Conservation (phyloP, 2,797 vertebrate genomes). For the Glossophaga mutica region DNA sequence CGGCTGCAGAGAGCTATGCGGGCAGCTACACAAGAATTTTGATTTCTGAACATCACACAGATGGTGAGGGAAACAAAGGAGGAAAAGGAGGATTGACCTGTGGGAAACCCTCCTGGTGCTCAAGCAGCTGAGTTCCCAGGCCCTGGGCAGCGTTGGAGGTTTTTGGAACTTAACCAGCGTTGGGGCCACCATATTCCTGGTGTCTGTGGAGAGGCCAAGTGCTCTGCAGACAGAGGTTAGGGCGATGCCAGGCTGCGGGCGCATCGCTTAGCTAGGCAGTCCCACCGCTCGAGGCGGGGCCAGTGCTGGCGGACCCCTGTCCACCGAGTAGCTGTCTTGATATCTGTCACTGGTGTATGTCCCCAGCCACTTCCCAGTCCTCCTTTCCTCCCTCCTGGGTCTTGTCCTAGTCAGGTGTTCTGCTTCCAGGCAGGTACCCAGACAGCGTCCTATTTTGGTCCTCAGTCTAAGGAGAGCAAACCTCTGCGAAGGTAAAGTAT, state of each 20-base stretch:
- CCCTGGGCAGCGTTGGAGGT: neutral
- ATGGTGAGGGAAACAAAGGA: neutral
- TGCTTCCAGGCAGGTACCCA: slow-evolving; percentile 56
- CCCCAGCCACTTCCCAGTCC: slow-evolving; percentile 22
- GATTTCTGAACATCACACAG: neutral
- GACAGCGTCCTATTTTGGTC: slow-evolving; percentile 64
- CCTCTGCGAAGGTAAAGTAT: neutral
- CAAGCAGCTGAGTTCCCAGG: neutral
- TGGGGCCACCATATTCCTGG: neutral
- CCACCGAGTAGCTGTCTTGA: neutral
- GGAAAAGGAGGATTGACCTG: neutral
- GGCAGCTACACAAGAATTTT: neutral
- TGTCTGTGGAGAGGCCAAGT: neutral
- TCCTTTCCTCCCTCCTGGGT: slow-evolving; percentile 67
- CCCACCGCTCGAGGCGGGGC: neutral
- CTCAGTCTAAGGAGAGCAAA: slow-evolving; percentile 57
- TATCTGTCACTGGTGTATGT: neutral
- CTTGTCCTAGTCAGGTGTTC: slow-evolving; percentile 69
- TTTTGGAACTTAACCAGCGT: neutral
- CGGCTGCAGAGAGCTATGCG: neutral
- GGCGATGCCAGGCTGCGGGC: neutral
- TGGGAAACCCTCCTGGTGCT: neutral
- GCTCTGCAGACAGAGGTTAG: neutral
- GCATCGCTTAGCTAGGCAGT: neutral
- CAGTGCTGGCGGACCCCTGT: neutral